These are phyloP conservation scores for Anolis apletophallus DNA, from an alignment of 2,797 vertebrate species.

Conservation along the genomic window DNA sequence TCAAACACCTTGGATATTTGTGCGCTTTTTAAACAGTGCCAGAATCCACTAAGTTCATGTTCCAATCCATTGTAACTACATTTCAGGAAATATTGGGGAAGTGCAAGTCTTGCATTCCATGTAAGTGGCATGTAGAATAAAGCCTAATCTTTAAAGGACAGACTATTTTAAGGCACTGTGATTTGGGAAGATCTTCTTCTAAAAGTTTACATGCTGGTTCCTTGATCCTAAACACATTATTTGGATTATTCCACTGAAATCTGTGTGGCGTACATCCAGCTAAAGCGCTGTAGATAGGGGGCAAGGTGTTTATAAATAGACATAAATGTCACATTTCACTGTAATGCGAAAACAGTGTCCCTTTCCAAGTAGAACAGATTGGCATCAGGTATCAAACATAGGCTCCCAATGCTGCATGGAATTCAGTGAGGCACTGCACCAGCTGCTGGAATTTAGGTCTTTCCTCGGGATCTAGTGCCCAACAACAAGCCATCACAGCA, in stretches of 20 bases:
- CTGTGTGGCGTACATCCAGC: constrained; percentile 1
- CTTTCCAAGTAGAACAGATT: constrained; percentile 35
- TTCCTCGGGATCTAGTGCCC: constrained; percentile 97
- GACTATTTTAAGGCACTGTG: constrained; percentile 87
- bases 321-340: constrained; percentile 36
- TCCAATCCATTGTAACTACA: constrained; percentile 70
- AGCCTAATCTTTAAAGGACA: constrained; percentile 74
- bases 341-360: constrained; percentile 30
- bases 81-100: constrained; percentile 71
- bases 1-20: constrained; percentile 48
- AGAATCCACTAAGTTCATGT: constrained; percentile 70
- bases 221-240: constrained; percentile 7
- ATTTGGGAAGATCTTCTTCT: constrained; percentile 50
- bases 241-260: constrained; percentile 11
- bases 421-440: constrained; percentile 98
- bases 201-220: neutral
- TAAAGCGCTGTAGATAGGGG: constrained; percentile 9
- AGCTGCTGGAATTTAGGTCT: constrained; percentile 99
- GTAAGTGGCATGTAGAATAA: constrained; percentile 81
- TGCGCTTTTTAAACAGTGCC: constrained; percentile 65
- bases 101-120: constrained; percentile 71
- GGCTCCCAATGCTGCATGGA: constrained; percentile 94
- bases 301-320: constrained; percentile 44
- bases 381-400: constrained; percentile 86
- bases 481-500: constrained; percentile 99